These are phyloP conservation scores for Torymus texanus DNA, from an alignment of 2,888 invertebrate genomes.

Conservation along the genomic window DNA sequence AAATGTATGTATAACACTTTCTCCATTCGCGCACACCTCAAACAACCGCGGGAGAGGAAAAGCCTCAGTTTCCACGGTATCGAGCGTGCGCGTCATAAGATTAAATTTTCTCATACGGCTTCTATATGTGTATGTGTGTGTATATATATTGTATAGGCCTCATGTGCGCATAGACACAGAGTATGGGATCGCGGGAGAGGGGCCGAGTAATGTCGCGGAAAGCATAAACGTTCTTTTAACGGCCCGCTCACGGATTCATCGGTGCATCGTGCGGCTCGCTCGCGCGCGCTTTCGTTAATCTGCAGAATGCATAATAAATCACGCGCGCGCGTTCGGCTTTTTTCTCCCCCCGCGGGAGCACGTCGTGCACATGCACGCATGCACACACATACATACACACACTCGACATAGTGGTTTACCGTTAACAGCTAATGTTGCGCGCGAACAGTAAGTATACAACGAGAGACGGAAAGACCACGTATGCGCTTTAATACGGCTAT, in stretches of 20 bases:
- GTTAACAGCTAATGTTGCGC: constrained; percentile 12
- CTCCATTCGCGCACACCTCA: constrained; percentile 6
- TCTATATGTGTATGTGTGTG: no score
- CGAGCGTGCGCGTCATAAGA: no score
- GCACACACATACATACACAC: neutral
- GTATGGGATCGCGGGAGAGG: no score
- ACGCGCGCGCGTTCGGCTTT: neutral
- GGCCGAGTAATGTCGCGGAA: neutral
- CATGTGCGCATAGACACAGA: no score
- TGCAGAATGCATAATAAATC: constrained; percentile 43
- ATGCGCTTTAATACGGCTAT: constrained; percentile 21
- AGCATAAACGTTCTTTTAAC: constrained; percentile 10
- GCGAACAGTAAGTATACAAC: neutral
- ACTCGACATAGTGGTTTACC: constrained; percentile 10
- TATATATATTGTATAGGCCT: no score
- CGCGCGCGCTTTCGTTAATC: constrained; percentile 35
- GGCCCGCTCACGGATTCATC: neutral
- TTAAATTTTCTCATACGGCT: no score
- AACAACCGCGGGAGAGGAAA: no score
- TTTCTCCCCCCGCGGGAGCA: neutral
- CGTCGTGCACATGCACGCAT: neutral
- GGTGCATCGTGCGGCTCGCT: neutral
- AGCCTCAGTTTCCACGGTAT: no score
- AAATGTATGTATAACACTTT: constrained; percentile 47
- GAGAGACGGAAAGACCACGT: constrained; percentile 7